Evolutionary conservation across 2,797 vertebrate species (phyloP), one percentile per base, ranked within the genome.

Genomic region (Chaenodraco wilsoni): DNA sequence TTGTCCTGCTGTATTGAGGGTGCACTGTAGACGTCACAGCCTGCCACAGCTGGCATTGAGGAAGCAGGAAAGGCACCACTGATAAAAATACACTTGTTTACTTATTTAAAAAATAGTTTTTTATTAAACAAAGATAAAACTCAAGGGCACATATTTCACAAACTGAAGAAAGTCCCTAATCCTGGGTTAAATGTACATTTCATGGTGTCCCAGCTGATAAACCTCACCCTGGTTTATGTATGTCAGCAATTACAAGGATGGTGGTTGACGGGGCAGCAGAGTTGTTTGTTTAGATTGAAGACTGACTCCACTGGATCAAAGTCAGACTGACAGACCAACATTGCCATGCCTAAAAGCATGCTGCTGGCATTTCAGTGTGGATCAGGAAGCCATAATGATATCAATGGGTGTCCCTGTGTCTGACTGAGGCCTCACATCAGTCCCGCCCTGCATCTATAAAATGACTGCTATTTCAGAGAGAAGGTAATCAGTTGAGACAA

Each of bases 1-100:
- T 81, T 67, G 72, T 48, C 74, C 70, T 68, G 75, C 56, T 83
- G 65, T 43, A 74, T 43, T n/a, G 51, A 55, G 57, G 50, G 59
- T 16, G 1, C 16, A 9, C 45, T 37, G 40, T 52, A 62, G 68
- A 82, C 37, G 16, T 70, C 68, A 74, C 55, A 60, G 61, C 33
- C 50, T 52, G 60, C 9, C 56, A 71, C 52, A 55, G 19, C 72
- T 71, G 16, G 16, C 19, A 13, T 41, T 40, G 10, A 70, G 49
- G 27, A 1, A 48, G 40, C 11, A 65, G 19, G 46, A 59, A 61
- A 57, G 40, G 31, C 8, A 41, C 27, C 3, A 2, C 50, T 50
- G 27, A 58, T 43, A 23, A 23, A 33, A 27, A 33, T 17, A 37
- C 17, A 74, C 11, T 3, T 51, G 43, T 43, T 31, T 1, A 55